phyloP scores from a whole-genome alignment of 2,797 vertebrate species.

The Lycodopsis pacificus region DNA sequence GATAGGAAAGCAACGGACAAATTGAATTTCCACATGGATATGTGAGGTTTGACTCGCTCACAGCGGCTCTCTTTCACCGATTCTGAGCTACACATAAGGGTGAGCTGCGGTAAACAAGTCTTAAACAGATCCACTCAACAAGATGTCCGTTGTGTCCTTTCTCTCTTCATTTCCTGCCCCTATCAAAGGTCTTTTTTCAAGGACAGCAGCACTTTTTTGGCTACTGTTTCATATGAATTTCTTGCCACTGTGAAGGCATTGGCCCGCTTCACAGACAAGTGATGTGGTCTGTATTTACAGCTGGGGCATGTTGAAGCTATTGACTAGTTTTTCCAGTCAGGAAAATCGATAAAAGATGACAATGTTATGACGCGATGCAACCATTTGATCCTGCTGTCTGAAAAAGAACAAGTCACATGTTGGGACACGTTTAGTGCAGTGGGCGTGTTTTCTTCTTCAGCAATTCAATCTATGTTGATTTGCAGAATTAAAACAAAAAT shows the following conservation, averaged over 20 bases:
- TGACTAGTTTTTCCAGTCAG: slow-evolving; percentile 60
- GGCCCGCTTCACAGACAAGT: slow-evolving; percentile 50
- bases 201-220: slow-evolving; percentile 38
- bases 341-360: slow-evolving; percentile 59
- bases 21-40: slow-evolving; percentile 64
- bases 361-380: slow-evolving; percentile 19
- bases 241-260: slow-evolving; percentile 41
- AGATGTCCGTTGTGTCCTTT: slow-evolving; percentile 4
- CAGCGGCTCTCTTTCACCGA: slow-evolving; percentile 37
- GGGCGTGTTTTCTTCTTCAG: background rate
- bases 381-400: slow-evolving; percentile 9
- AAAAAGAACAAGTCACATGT: slow-evolving; percentile 33
- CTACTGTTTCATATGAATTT: slow-evolving; percentile 44
- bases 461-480: background rate
- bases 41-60: slow-evolving; percentile 54
- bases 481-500: slow-evolving; percentile 10
- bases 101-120: slow-evolving; percentile 38
- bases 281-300: slow-evolving; percentile 52
- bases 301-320: slow-evolving; percentile 64
- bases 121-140: slow-evolving; percentile 31
- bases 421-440: slow-evolving; percentile 31
- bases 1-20: slow-evolving; percentile 25
- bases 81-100: slow-evolving; percentile 7
- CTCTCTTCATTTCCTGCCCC: slow-evolving; percentile 23
- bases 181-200: slow-evolving; percentile 5